These are phyloP conservation scores for Podotricha telesiphe DNA, from an alignment of 2,888 invertebrate species.

Conservation along the genomic window DNA sequence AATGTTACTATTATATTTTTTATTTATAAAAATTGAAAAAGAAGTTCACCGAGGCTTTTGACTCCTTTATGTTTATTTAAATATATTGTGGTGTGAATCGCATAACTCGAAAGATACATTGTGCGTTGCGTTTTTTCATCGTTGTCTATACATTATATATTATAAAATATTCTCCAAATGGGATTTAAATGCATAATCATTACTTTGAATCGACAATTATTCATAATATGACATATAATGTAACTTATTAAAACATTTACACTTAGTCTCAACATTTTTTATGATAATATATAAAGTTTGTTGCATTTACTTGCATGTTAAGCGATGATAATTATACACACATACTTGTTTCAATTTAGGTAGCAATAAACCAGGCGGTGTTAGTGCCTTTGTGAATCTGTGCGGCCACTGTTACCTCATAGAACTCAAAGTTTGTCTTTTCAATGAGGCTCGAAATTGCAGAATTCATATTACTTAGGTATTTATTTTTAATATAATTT, in stretches of 20 bases:
- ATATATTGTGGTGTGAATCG: too few relatives aligned
- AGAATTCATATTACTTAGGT: too few relatives aligned
- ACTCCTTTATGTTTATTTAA: too few relatives aligned
- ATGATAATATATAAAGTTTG: conserved; percentile 15
- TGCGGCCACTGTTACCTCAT: background rate
- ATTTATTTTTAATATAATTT: too few relatives aligned
- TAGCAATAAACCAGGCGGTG: conserved; percentile 50
- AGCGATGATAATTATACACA: conserved; percentile 49
- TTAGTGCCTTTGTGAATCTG: conserved; percentile 34
- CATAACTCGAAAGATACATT: too few relatives aligned
- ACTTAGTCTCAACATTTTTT: conserved; percentile 5
- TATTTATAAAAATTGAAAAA: too few relatives aligned
- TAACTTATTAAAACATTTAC: background rate
- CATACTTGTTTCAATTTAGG: conserved; percentile 56
- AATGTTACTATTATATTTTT: too few relatives aligned
- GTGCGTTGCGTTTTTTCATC: too few relatives aligned
- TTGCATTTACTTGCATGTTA: conserved; percentile 31
- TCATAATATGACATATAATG: background rate
- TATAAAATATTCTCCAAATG: too few relatives aligned
- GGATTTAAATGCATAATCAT: too few relatives aligned
- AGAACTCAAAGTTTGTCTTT: background rate
- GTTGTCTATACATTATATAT: too few relatives aligned
- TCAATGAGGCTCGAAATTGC: background rate
- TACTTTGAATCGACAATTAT: background rate
- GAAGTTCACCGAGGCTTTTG: too few relatives aligned